phyloP scores from a whole-genome alignment of 1,140 invertebrate genomes.

The Pogonomyrmex californicus region DNA sequence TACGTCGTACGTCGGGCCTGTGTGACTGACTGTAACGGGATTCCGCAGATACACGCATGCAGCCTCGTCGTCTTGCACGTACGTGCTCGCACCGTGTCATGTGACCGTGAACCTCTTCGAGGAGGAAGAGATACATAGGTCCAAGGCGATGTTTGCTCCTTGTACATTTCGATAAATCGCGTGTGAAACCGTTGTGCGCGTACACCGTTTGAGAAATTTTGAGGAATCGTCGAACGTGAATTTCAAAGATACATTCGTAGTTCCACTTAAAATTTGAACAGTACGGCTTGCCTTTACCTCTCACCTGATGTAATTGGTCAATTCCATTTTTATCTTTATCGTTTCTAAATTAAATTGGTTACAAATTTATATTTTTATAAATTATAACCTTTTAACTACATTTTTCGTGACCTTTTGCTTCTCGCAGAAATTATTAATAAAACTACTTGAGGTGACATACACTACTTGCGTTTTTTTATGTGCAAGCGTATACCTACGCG shows the following conservation, averaged over 20 bases:
- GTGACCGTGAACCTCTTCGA: conserved; percentile 42
- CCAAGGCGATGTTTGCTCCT: conserved; percentile 12
- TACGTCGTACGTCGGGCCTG: conserved; percentile 34
- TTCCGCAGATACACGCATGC: conserved; percentile 66
- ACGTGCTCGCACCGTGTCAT: conserved; percentile 26
- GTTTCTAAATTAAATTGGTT: neutral
- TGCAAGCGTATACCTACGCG: neutral
- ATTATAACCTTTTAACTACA: neutral
- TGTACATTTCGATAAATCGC: conserved; percentile 14
- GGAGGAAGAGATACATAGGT: conserved; percentile 29
- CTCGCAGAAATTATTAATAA: conserved; percentile 43
- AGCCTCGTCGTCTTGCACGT: conserved; percentile 39
- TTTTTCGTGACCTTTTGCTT: conserved; percentile 23
- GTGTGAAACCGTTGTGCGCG: neutral
- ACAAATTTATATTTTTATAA: conserved; percentile 28
- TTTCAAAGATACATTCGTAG: neutral
- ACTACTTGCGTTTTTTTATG: neutral
- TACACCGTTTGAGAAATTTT: neutral
- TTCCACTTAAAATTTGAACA: neutral
- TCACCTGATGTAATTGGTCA: neutral
- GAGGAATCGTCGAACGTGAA: neutral
- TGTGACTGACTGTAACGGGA: conserved; percentile 71
- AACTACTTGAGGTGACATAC: neutral
- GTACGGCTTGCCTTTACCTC: neutral
- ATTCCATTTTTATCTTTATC: neutral